Evolutionary conservation across 2,797 vertebrate species (phyloP).

Genomic region (Macrochelys suwanniensis): DNA sequence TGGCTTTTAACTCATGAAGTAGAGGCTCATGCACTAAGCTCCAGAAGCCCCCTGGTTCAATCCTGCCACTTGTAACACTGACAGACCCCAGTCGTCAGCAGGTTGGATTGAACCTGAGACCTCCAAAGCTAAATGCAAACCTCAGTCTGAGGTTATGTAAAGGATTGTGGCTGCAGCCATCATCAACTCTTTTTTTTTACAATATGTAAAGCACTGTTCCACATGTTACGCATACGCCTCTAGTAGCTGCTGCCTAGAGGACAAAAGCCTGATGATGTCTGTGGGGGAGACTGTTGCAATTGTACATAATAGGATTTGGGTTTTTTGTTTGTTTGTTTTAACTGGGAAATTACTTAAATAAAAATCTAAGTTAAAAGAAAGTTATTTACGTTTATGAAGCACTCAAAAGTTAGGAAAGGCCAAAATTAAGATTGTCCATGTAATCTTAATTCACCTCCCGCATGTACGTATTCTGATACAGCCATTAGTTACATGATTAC

Average conservation of each 20-base stretch:
- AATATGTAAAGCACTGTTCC: not conserved
- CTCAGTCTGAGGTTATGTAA: not conserved
- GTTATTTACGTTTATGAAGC: not conserved
- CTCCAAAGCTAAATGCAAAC: no score
- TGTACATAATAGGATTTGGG: not conserved
- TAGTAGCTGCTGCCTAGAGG: constrained; percentile 4
- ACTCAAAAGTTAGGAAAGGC: not conserved
- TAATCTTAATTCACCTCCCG: not conserved
- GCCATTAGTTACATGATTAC: not conserved
- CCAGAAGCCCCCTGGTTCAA: no score
- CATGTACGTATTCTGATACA: not conserved
- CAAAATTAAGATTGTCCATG: rapidly evolving
- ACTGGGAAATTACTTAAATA: not conserved
- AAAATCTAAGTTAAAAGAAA: constrained; percentile 4
- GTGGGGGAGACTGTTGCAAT: not conserved
- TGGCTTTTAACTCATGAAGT: no score
- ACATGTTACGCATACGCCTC: constrained; percentile 9
- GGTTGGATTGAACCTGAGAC: no score
- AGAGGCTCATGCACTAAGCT: no score
- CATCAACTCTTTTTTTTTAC: not conserved
- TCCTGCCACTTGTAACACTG: no score
- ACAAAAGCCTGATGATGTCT: constrained; percentile 35
- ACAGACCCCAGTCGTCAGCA: no score
- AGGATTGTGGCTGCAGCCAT: not conserved
- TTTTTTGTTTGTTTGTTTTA: not conserved